Percentiles rank a stretch among this genome's conserved stretches.
These are phyloP conservation scores for Eufriesea mexicana DNA, from an alignment of 1,140 invertebrate species.

Conservation along the genomic window DNA sequence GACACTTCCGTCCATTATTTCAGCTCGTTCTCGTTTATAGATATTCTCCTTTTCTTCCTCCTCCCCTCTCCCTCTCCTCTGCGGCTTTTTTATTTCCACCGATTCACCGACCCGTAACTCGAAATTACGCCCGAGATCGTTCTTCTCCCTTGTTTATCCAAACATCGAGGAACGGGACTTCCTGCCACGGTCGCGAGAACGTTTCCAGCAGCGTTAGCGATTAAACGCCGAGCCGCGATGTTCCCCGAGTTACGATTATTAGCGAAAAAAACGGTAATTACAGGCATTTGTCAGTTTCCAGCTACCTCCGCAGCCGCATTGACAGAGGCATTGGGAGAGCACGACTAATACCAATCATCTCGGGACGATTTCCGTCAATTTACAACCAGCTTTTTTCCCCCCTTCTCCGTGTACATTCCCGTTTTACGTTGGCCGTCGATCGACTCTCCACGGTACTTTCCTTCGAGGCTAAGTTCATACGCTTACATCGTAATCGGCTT, in stretches of 20 bases:
- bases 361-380: conserved; percentile 61
- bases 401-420: not conserved
- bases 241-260: conserved; percentile 25
- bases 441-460: conserved; percentile 26
- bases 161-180: conserved; percentile 8
- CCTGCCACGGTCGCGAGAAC: not conserved
- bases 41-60: not conserved
- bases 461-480: conserved; percentile 53
- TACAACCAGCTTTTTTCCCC: conserved; percentile 27
- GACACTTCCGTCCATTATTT: conserved; percentile 44
- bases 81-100: not conserved
- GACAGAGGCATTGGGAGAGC: conserved; percentile 29
- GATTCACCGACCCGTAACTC: not conserved
- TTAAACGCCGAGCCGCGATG: not conserved
- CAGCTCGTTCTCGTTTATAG: conserved; percentile 1
- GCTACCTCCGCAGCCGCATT: not conserved
- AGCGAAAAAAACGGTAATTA: conserved; percentile 19
- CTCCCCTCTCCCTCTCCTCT: not conserved
- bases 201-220: not conserved
- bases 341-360: conserved; percentile 47
- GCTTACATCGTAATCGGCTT: conserved; percentile 60
- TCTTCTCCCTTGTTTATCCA: conserved; percentile 5
- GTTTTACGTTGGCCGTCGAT: conserved; percentile 26
- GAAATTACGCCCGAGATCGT: not conserved
- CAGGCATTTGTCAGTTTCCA: conserved; percentile 35